Base-by-base conservation (phyloP, 2,113 vertebrate genomes). In the Phylloscopus trochiloides region DNA sequence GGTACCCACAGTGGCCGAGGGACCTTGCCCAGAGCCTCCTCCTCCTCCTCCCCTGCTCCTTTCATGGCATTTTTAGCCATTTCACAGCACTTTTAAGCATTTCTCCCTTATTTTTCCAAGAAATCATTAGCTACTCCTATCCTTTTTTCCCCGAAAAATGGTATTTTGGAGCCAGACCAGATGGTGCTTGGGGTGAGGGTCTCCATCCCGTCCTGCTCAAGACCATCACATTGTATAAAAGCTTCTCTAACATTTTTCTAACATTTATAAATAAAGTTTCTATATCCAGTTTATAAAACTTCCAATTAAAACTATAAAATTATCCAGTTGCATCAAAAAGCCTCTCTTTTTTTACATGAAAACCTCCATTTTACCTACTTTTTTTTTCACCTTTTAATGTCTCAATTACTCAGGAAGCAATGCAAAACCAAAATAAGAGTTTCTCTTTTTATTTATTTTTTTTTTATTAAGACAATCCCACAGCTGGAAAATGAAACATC, bases 381-480 rank as follows among this genome's bases (percentile, higher is more conserved):
- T 19, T 36, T 31, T 34, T 40, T 5, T 21, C 0, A 25, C 3
- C 14, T 63, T 62, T 19, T 65, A 67, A 47, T 4, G 1, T 38
- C 40, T 71, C 20, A 91, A 4, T 57, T 82, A 7, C 24, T 43
- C 9, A 81, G 78, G 29, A 95, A 97, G 72, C n/a, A 92, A 97
- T 28, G 70, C 81, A 81, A 95, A 92, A 70, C 72, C 74, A 92
- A 97, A 95, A 19, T 10, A 86, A 91, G 88, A 86, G 42, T 83
- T 94, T 76, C 31, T 79, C 38, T 93, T 79, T 90, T 93, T 74
- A 59, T 58, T 82, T 62, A 21, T 45, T 45, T 45, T 65, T 59
- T 88, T 95, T 96, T 97, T 96, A 97, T 97, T 98, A 95, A 97
- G 95, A 95, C 95, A 98, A 96, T 90, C 96, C 94, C 91, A 97